Base-by-base conservation (phyloP, 2,797 vertebrate genomes). In the Octomys mimax region DNA sequence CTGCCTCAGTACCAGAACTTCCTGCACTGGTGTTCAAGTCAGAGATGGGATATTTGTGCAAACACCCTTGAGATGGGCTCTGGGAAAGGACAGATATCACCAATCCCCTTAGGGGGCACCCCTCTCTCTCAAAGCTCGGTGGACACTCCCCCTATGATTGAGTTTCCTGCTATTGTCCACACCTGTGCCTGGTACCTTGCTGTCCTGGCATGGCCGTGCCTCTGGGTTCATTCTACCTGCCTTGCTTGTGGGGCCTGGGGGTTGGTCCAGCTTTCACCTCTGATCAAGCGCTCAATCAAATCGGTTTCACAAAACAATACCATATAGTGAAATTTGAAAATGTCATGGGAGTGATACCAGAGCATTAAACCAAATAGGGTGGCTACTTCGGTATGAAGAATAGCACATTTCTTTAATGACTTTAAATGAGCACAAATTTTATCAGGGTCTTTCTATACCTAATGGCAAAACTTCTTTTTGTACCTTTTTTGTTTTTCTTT, bases 261-360 rank as follows among this genome's bases (percentile, higher is more conserved):
- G 36, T 12, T 24, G 22, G 73, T 19, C 42, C 6, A 7, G 2
- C 28, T 28, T 0, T 13, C 12, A 1, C 42, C 21, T n/a, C 12
- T 59, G 1, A 10, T 59, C 24, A 4, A 13, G 9, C 5, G 33
- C 13, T 26, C 3, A 49, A 13, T 33, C 11, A 33, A 16, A 54
- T 14, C 13, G 16, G 3, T 54, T 68, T 71, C 46, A 64, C 12
- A 52, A 71, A 61, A 33, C 33, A 87, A 14, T 19, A 8, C 26
- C 7, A 33, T 52, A 42, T 1, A 26, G 26, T 14, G 2, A 36
- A 6, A 83, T 54, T 57, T 28, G 54, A 66, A 22, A 46, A 5
- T 89, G n/a, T 28, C 36, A 46, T 28, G 5, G 82, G 46, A 7
- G 3, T 71, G 46, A 62, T 8, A 39, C 11, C 18, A 14, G 24